Conservation (phyloP, 1,140 invertebrate species). For the Neodiprion fabricii region DNA sequence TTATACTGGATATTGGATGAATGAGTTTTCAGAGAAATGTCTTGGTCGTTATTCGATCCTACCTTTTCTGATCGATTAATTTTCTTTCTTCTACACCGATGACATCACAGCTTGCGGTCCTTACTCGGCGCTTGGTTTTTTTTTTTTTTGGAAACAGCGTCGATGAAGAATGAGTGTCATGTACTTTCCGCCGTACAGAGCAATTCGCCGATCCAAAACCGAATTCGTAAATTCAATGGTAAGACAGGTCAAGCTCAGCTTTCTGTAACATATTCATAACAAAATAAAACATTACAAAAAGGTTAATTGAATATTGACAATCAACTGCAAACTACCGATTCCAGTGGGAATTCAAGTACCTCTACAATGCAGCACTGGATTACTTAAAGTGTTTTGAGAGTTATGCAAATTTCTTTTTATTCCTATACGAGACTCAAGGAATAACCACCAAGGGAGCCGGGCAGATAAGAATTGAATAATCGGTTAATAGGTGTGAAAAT, state of each 20-base stretch:
- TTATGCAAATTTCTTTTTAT: background rate
- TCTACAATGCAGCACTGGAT: constrained; percentile 17
- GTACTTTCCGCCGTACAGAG: background rate
- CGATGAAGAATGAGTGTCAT: background rate
- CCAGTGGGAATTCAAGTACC: constrained; percentile 23
- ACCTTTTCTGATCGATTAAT: background rate
- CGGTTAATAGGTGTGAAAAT: too few relatives aligned
- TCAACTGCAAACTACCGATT: background rate
- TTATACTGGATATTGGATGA: too few relatives aligned
- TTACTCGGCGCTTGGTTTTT: background rate
- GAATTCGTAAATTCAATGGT: background rate
- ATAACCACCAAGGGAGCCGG: too few relatives aligned
- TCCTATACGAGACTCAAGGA: too few relatives aligned
- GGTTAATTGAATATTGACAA: background rate
- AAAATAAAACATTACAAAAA: background rate
- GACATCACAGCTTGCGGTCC: background rate
- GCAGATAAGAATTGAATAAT: too few relatives aligned
- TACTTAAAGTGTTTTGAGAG: background rate
- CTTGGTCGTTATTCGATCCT: background rate
- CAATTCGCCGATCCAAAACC: background rate
- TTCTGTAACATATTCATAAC: too few relatives aligned
- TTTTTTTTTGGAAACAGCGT: too few relatives aligned
- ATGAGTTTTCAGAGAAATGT: background rate
- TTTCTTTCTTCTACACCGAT: background rate
- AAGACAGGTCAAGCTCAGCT: background rate